A percentile compares a stretch with the other conserved stretches of the same genome.
phyloP scores from a whole-genome alignment of 2,888 invertebrate species.

The Chaitophorus viminalis region DNA sequence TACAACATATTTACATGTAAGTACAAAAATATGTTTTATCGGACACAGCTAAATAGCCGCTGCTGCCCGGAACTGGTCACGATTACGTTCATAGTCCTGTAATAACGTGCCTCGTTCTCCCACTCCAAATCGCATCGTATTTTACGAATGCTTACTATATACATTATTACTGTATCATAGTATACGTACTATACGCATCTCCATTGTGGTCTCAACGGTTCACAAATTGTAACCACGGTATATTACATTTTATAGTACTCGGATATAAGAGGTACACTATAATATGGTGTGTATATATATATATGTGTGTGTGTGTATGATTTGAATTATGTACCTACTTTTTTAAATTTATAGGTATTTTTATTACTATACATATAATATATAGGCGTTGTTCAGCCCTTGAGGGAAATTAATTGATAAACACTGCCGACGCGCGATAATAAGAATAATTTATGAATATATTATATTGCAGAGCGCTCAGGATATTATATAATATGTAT shows the following conservation, averaged over 20 bases:
- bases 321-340: background rate
- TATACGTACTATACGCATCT: too few relatives aligned
- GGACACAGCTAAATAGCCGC: conserved; percentile 8
- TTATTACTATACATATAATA: background rate
- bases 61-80: conserved; percentile 51
- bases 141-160: too few relatives aligned
- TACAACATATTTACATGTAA: too few relatives aligned
- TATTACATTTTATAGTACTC: too few relatives aligned
- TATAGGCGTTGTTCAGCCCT: background rate
- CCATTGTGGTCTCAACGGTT: too few relatives aligned
- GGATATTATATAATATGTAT: too few relatives aligned
- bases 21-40: conserved; percentile 39
- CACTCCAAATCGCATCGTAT: background rate
- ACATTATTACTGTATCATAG: too few relatives aligned
- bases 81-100: conserved; percentile 9
- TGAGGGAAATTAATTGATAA: background rate
- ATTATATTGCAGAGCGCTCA: background rate
- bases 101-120: background rate
- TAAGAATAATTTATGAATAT: background rate
- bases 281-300: too few relatives aligned
- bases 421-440: background rate
- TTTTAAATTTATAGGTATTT: background rate
- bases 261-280: too few relatives aligned
- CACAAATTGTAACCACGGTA: too few relatives aligned
- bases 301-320: background rate